Evolutionary conservation across 2,888 invertebrate genomes (phyloP), one percentile per base, ranked within the genome.

Genomic region (Capitulum mitella): DNA sequence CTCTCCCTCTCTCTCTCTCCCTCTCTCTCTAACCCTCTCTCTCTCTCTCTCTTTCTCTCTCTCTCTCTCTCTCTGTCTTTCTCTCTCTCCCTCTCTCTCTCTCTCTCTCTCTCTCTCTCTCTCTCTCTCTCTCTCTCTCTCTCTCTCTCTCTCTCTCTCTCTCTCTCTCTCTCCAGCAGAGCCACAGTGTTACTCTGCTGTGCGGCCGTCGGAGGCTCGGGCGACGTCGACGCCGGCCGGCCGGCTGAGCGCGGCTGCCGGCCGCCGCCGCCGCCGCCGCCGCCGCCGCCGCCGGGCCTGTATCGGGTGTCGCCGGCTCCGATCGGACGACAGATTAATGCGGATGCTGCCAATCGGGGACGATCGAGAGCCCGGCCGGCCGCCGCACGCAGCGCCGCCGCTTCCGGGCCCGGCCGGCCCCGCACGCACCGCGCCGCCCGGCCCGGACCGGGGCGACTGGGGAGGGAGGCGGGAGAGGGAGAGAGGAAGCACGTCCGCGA

Each of bases 81-180:
- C 51, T 51, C 51, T 51, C 51, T 51, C 51, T 51, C 51, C 16
- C 51, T 51, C 51, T 51, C 51, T 51, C 51, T 51, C 51, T 51
- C 51, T 51, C 51, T 51, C 51, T 51, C 51, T 51, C 51, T 51
- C 51, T 51, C 51, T 51, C 51, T 51, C 51, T 51, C 51, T 51
- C 51, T 51, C 16, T 51, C 51, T 51, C 51, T 51, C 51, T 16
- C 51, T 51, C 51, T 51, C 16, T 51, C 51, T 51, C 51, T 51
- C 51, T 51, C 51, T 6, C 51, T 51, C 51, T 51, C 51, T 6
- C 51, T 51, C 51, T 51, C 51, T 51, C 16, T 51, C 54, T n/a
- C n/a, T 54, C n/a, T 54, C n/a, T n/a, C n/a, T 26, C 26, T 54
- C 26, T 26, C n/a, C 43, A 5, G 43, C 43, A 43, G 6, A n/a